Base-by-base conservation (phyloP, 2,888 invertebrate species). In the Polymixis flavicincta region DNA sequence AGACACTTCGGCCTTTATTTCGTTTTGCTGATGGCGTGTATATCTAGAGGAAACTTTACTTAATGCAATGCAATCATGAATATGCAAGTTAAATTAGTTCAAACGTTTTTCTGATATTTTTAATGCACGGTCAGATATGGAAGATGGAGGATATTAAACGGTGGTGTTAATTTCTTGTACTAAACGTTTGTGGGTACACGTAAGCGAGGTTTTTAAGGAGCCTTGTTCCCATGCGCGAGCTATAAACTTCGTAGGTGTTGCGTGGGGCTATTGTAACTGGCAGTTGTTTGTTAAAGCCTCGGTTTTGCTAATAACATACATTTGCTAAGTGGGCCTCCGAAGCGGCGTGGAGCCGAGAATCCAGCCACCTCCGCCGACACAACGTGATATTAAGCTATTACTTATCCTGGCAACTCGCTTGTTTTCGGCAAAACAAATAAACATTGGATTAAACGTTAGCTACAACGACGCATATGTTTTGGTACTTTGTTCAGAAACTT, bases 351-450 rank as follows among this genome's bases (percentile, higher is more conserved):
- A 95, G 95, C 95, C 88, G 96, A 95, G 95, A 96, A 96, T 86
- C 89, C 93, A 95, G 93, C 92, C 96, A 96, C 96, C 95, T 96
- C 91, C 87, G 82, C 84, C 85, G 87, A 88, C 85, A 85, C 87
- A 95, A 93, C 94, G 89, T 96, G 85, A 92, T 95, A 96, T 96
- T 96, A 96, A 96, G 96, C 96, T 96, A 96, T 96, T 96, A 96
- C 92, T 96, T 96, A 96, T 96, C 92, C 93, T 87, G 90, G 88
- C 92, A 92, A 91, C 89, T 92, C 89, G 88, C 88, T 91, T 88
- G 90, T 92, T 95, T 95, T 93, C 82, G 90, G 89, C 89, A 91
- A 80, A 94, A 93, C 92, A 90, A 91, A 93, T 89, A 91, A 92
- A 90, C 87, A 81, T 72, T 52, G 83, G 78, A 85, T 83, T 82